Conservation (phyloP, 30 jellyfish, hydroid and myxozoan species). For the Hydra vulgaris region DNA sequence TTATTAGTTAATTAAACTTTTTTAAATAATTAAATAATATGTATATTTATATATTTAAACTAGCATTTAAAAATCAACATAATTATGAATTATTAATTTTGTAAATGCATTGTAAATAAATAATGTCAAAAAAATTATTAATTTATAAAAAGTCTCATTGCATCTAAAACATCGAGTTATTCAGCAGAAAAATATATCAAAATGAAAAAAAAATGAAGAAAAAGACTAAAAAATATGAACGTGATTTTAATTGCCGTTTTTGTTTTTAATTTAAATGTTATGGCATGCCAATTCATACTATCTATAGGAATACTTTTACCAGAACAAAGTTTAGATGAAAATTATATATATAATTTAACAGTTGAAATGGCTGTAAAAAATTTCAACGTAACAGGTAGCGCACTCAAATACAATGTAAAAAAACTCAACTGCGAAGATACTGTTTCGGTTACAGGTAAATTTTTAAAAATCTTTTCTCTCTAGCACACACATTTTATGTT, state of each 20-base stretch:
- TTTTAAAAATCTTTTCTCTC: background rate
- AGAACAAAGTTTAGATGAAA: background rate
- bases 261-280: background rate
- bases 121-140: too few species aligned
- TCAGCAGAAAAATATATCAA: background rate
- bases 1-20: too few species aligned
- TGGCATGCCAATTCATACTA: background rate
- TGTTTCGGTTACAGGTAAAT: background rate
- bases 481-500: background rate
- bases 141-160: background rate
- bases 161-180: background rate
- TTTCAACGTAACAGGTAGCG: background rate
- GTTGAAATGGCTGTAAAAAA: constrained; percentile 10
- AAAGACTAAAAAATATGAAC: background rate
- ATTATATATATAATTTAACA: constrained; percentile 7
- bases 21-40: too few species aligned
- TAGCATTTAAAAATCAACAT: too few species aligned
- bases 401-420: constrained; percentile 1
- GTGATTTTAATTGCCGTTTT: background rate
- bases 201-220: background rate
- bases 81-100: too few species aligned
- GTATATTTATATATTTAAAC: too few species aligned
- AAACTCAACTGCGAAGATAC: background rate
- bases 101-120: too few species aligned
- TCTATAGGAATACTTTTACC: constrained; percentile 21